Conservation (phyloP, 2,888 invertebrate genomes). For the Trimorus sp. region DNA sequence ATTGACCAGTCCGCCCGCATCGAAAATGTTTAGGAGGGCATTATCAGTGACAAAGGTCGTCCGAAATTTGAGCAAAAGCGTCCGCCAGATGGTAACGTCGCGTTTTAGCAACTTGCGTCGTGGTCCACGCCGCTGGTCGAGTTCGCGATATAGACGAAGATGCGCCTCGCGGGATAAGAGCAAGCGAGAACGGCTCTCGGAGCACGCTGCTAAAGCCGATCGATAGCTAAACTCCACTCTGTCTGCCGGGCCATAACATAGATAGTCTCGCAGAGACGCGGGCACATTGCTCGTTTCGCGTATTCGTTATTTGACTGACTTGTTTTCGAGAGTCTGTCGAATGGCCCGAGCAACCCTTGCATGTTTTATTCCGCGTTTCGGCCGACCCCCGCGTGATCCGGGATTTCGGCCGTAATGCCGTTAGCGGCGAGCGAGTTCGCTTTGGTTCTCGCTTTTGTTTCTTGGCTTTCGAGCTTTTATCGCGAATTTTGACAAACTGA, state of each 20-base stretch:
- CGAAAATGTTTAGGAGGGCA: slow-evolving; percentile 37
- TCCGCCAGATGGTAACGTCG: slow-evolving; percentile 64
- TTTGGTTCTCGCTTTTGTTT: slow-evolving; percentile 23
- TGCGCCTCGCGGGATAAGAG: slow-evolving; percentile 62
- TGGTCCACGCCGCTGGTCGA: slow-evolving; percentile 69
- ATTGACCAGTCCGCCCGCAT: slow-evolving; percentile 36
- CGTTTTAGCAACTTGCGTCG: slow-evolving; percentile 66
- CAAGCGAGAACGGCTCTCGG: slow-evolving; percentile 70
- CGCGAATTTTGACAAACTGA: slow-evolving; percentile 16
- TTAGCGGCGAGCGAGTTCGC: slow-evolving; percentile 35
- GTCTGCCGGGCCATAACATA: slow-evolving; percentile 76
- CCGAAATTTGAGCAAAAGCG: slow-evolving; percentile 49
- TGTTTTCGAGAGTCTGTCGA: slow-evolving; percentile 48
- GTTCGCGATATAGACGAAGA: slow-evolving; percentile 68
- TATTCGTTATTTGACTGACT: slow-evolving; percentile 58
- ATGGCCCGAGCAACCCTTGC: slow-evolving; percentile 55
- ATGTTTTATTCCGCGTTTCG: slow-evolving; percentile 57
- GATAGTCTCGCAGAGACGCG: slow-evolving; percentile 67
- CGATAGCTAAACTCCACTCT: slow-evolving; percentile 80
- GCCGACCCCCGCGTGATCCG: slow-evolving; percentile 44
- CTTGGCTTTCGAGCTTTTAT: slow-evolving; percentile 8
- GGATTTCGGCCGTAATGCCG: slow-evolving; percentile 53
- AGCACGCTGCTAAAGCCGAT: slow-evolving; percentile 75
- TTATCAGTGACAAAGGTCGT: slow-evolving; percentile 59
- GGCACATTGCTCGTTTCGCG: slow-evolving; percentile 57